Evolutionary conservation across 2,888 invertebrate genomes (phyloP), one percentile per base, ranked within the genome.

Genomic region (Cheilosia variabilis): DNA sequence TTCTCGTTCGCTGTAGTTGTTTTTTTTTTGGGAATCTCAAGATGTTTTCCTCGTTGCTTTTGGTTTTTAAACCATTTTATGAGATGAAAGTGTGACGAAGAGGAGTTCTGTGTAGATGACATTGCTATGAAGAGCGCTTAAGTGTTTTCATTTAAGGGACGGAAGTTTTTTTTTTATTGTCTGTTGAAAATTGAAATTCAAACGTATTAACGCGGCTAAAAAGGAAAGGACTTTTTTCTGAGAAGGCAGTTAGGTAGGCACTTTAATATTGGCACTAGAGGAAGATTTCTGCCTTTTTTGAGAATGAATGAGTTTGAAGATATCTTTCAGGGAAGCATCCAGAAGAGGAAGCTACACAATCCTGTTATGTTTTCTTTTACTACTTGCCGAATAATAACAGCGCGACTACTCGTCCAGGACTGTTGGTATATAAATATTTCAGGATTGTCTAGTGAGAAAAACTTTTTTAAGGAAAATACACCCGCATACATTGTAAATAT

Each of bases 61-160:
- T 27, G 43, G 31, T 72, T 53, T 55, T 37, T 41, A 65, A 43
- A 60, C 13, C 24, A 34, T 43, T 53, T 55, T 17, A 27, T 80
- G 53, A 66, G 62, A 75, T 57, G 68, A 27, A 63, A 63, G 31
- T 73, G 31, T 73, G 66, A 47, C 45, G 58, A 9, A 3, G 58
- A 31, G 22, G 60, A 55, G 43, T 55, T 73, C 58, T 15, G 50
- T 57, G 47, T n/a, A n/a, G 6, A 69, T 19, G 55, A 63, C 37
- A 52, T 27, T 4, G 4, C 15, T 13, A 27, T 13, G 13, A 41
- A 15, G 43, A 41, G 34, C 63, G 31, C 50, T 81, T 69, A 69
- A 57, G 69, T 57, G 57, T 45, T 82, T 82, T 60, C 45, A 76
- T 76, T 82, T 57, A 43, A 75, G 43, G 55, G 52, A 75, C 22